Evolutionary conservation across 2,888 invertebrate species (phyloP), one percentile per base, ranked within the genome.

Genomic region (Pasiphila rectangulata): DNA sequence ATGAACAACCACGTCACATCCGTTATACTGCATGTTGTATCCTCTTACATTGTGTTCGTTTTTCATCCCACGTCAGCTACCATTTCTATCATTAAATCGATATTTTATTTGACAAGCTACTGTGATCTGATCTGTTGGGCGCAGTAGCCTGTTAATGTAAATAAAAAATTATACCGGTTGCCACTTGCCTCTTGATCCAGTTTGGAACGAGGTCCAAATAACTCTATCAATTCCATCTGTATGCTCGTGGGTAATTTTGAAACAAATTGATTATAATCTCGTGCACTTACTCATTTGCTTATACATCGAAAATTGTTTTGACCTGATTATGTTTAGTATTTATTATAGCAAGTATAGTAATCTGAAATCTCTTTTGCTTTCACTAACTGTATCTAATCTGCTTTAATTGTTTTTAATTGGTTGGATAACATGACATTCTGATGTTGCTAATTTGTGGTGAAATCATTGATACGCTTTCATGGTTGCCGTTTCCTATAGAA

Each of bases 401-500:
- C 25, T 44, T 50, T 52, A 54, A 56, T 58, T 56, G 51, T 47
- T 47, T 35, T 10, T 57, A 57, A 57, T 54, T 54, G 50, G 48
- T 46, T 27, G 23, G 48, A 34, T 55, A 47, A 53, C 51, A 53
- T 57, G 57, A 54, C 51, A 52, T 50, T 49, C 52, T 51, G 36
- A 43, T 40, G 51, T 52, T 41, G 21, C 37, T 54, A 57, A 58
- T 57, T 51, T 55, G 54, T 50, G 32, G 54, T 46, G 49, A 51
- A 53, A 57, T 43, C 13, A 36, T 48, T 49, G 43, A 45, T 54
- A 64, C 63, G 65, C 65, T 67, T 61, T 64, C 65, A 51, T 58
- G 54, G 46, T 30, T 53, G 42, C 44, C 35, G 32, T 56, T 51
- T 59, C 48, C 47, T 59, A 46, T 44, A 55, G 58, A 58, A 58